Evolutionary conservation across 2,797 vertebrate genomes (phyloP).

Genomic region (Strix occidentalis): DNA sequence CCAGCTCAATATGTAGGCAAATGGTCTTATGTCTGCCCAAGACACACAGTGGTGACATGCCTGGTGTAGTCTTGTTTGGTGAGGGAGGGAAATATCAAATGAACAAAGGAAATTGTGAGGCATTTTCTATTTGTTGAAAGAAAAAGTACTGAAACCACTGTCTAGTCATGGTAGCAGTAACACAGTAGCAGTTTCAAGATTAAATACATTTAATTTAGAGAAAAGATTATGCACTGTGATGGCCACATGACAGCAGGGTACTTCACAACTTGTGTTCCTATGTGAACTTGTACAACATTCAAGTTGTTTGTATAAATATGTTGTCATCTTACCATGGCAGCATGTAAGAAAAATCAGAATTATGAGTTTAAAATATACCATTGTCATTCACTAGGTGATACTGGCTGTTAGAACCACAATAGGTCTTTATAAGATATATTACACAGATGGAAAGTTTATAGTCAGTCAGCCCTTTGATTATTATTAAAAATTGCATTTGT

Average conservation of each 20-base stretch:
- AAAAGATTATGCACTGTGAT: background rate
- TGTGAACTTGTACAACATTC: background rate
- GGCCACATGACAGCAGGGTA: background rate
- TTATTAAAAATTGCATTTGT: background rate
- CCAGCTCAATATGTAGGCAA: background rate
- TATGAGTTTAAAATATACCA: background rate
- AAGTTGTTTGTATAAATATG: background rate
- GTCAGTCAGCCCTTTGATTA: background rate
- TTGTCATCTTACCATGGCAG: background rate
- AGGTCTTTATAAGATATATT: background rate
- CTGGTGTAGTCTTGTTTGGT: background rate
- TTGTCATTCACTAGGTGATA: background rate
- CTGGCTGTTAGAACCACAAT: background rate
- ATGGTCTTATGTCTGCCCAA: background rate
- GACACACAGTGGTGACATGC: background rate
- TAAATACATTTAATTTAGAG: background rate
- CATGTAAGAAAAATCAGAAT: background rate
- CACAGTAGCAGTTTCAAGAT: background rate
- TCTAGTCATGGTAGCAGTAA: background rate
- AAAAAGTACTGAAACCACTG: background rate
- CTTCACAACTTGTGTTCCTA: fast-evolving
- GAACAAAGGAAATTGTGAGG: background rate
- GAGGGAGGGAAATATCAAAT: background rate
- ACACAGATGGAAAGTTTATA: background rate
- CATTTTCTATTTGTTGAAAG: background rate